phyloP scores from a whole-genome alignment of 2,113 vertebrate species.

The Cyprinus carpio region DNA sequence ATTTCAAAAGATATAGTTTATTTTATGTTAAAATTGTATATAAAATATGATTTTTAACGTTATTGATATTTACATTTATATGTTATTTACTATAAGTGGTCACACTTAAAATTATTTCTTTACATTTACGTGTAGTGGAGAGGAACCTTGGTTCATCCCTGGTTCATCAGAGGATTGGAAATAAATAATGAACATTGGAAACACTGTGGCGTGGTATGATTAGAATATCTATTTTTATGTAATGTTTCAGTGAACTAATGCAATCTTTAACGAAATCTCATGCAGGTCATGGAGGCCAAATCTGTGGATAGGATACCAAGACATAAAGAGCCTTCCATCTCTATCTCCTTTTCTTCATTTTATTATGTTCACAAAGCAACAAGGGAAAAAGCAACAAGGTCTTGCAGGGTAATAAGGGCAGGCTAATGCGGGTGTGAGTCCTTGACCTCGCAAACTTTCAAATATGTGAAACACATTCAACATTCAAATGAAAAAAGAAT shows the following conservation, averaged over 20 bases:
- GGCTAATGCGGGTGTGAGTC: neutral
- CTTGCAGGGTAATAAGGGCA: conserved; percentile 38
- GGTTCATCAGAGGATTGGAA: neutral
- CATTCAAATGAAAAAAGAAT: conserved; percentile 20
- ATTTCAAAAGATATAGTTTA: too few relatives aligned
- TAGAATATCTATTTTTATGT: conserved; percentile 33
- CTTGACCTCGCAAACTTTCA: conserved; percentile 25
- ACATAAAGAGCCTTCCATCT: conserved; percentile 13
- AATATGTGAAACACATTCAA: neutral
- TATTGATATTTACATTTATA: too few relatives aligned
- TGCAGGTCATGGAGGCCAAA: neutral
- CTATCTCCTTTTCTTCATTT: conserved; percentile 19
- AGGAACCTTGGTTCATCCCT: neutral
- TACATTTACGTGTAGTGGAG: neutral
- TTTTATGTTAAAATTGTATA: too few relatives aligned
- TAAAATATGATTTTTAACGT: too few relatives aligned
- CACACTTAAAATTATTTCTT: neutral
- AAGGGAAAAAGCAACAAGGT: conserved; percentile 35
- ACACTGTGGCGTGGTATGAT: neutral
- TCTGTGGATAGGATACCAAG: conserved; percentile 18
- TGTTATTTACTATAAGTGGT: too few relatives aligned
- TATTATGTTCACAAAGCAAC: conserved; percentile 18
- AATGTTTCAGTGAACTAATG: conserved; percentile 25
- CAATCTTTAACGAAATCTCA: conserved; percentile 31
- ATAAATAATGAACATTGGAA: conserved; percentile 1